Conservation (phyloP, 2,888 invertebrate species). For the Melanophora roralis region DNA sequence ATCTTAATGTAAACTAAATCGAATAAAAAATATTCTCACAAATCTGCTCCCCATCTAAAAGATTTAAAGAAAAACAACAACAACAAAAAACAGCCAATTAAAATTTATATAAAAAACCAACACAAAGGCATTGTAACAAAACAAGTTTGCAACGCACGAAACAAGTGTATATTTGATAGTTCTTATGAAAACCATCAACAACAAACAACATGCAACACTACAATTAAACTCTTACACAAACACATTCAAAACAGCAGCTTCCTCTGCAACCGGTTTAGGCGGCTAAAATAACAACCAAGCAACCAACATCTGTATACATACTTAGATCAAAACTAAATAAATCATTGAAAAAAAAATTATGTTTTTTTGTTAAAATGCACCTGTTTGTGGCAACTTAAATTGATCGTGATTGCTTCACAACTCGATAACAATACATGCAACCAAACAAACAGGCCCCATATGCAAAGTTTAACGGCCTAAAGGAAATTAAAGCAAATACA, state of each 20-base stretch:
- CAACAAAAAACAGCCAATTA: slow-evolving; percentile 25
- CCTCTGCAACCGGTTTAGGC: slow-evolving; percentile 56
- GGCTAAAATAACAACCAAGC: slow-evolving; percentile 13
- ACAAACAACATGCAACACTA: slow-evolving; percentile 24
- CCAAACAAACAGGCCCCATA: slow-evolving; percentile 18
- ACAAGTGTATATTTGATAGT: slow-evolving; percentile 55
- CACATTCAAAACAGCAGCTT: slow-evolving; percentile 30
- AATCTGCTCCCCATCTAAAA: not conserved
- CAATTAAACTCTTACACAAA: not conserved
- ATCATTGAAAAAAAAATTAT: slow-evolving; percentile 55
- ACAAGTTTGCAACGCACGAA: slow-evolving; percentile 32
- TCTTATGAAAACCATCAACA: slow-evolving; percentile 33
- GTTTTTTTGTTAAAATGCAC: slow-evolving; percentile 56
- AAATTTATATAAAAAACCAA: slow-evolving; percentile 23
- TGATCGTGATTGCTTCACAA: slow-evolving; percentile 48
- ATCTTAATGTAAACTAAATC: slow-evolving; percentile 30
- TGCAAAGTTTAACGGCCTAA: slow-evolving; percentile 62
- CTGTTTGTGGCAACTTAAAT: slow-evolving; percentile 58
- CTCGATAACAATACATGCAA: not conserved
- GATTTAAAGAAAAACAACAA: not conserved
- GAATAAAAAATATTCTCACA: slow-evolving; percentile 24
- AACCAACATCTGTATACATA: not conserved
- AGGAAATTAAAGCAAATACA: slow-evolving; percentile 46
- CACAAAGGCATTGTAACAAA: slow-evolving; percentile 37
- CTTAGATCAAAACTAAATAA: slow-evolving; percentile 47